These are phyloP conservation scores for Clunio marinus DNA, from an alignment of 2,888 invertebrate genomes.

Conservation along the genomic window DNA sequence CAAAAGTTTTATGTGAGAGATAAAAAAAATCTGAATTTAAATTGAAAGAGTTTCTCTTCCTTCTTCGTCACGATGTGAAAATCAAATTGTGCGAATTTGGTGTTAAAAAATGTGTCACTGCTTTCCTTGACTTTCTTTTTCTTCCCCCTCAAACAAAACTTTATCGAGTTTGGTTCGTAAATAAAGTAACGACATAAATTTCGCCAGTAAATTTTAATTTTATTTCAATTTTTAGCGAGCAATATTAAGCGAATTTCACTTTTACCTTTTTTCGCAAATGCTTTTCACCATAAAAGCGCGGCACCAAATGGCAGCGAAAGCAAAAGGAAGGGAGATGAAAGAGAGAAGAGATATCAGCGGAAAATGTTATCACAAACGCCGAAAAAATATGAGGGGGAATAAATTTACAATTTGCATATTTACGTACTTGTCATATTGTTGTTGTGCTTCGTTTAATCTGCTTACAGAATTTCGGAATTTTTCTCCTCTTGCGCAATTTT, in stretches of 20 bases:
- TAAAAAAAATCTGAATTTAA: neutral
- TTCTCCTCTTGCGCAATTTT: neutral
- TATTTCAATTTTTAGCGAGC: slow-evolving; percentile 26
- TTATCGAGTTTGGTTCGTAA: slow-evolving; percentile 7
- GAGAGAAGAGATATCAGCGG: slow-evolving; percentile 15
- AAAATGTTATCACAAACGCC: slow-evolving; percentile 31
- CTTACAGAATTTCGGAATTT: slow-evolving; percentile 2
- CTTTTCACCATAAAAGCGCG: slow-evolving; percentile 21
- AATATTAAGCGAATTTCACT: neutral
- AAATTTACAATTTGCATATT: slow-evolving; percentile 39
- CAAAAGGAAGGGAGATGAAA: neutral
- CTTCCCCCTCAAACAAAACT: neutral
- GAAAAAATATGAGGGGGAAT: slow-evolving; percentile 24
- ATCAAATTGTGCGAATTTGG: neutral
- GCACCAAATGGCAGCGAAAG: slow-evolving; percentile 28
- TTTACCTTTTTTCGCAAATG: neutral
- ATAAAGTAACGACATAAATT: slow-evolving; percentile 35
- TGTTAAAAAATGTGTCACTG: neutral
- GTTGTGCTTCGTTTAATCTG: slow-evolving; percentile 39
- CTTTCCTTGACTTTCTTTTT: neutral
- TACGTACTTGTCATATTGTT: slow-evolving; percentile 38
- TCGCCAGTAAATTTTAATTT: slow-evolving; percentile 35
- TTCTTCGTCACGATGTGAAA: neutral
- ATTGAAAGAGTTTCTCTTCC: slow-evolving; percentile 1
- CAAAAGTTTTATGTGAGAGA: neutral